Evolutionary conservation across 2,888 invertebrate genomes (phyloP).

Genomic region (Leptogaster cylindrica): DNA sequence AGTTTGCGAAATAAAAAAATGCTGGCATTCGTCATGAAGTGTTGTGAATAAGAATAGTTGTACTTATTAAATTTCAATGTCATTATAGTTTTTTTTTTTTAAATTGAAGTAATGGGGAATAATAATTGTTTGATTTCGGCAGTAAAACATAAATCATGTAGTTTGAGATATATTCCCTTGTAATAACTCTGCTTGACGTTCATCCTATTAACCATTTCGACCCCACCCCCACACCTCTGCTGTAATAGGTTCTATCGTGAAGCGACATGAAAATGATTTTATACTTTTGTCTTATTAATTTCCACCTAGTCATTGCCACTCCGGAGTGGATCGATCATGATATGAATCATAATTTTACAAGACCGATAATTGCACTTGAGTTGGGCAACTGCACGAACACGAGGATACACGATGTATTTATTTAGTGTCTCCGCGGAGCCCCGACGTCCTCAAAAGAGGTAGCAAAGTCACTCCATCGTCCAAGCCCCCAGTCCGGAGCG

Average conservation of each 20-base stretch:
- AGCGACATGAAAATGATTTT: slow-evolving; percentile 27
- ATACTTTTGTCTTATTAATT: not conserved
- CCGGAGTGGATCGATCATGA: slow-evolving; percentile 45
- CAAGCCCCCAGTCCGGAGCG: slow-evolving; percentile 23
- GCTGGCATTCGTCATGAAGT: no score
- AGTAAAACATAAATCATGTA: no score
- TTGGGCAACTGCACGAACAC: slow-evolving; percentile 41
- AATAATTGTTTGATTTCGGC: no score
- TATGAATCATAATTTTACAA: slow-evolving; percentile 45
- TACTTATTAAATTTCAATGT: no score
- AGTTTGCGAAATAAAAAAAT: no score
- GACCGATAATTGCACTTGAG: slow-evolving; percentile 46
- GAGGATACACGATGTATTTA: slow-evolving; percentile 37
- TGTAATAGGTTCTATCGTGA: not conserved
- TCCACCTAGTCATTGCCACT: slow-evolving; percentile 31
- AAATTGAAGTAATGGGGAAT: no score
- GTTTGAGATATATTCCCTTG: no score
- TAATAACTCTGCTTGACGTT: no score
- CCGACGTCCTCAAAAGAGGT: not conserved
- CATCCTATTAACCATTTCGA: no score
- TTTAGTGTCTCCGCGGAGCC: slow-evolving; percentile 42
- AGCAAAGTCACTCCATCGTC: slow-evolving; percentile 4
- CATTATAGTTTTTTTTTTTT: no score
- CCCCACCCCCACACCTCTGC: no score
- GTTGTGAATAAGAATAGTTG: no score